A percentile compares a stretch with the other conserved stretches of the same genome.
Conservation (phyloP, 2,113 vertebrate genomes). For the Rhinichthys klamathensis region DNA sequence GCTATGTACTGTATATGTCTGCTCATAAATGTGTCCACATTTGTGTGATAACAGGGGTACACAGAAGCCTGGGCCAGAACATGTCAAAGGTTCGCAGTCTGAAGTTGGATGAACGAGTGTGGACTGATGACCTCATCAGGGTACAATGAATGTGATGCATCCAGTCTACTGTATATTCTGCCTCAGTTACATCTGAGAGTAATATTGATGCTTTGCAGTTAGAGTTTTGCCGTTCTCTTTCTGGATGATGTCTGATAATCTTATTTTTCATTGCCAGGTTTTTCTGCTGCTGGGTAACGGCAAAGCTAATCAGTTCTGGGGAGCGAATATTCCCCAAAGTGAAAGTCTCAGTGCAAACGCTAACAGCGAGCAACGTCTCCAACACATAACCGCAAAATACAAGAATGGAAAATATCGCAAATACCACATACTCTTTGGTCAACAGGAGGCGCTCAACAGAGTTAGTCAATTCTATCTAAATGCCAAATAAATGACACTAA, state of each 20-base stretch:
- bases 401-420: constrained; percentile 81
- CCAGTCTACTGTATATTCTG: too few relatives aligned
- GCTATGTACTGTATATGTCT: neutral
- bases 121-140: constrained; percentile 82
- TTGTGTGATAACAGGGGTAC: constrained; percentile 68
- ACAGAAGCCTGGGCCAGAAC: constrained; percentile 76
- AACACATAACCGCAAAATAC: constrained; percentile 80
- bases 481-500: neutral
- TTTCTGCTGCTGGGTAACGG: constrained; percentile 77
- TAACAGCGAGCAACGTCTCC: constrained; percentile 65
- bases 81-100: constrained; percentile 83
- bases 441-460: constrained; percentile 81
- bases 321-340: constrained; percentile 80
- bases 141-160: constrained; percentile 59
- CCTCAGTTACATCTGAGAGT: neutral
- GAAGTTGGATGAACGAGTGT: constrained; percentile 85
- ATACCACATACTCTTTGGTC: constrained; percentile 80
- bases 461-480: constrained; percentile 59
- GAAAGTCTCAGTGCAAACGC: constrained; percentile 72
- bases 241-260: neutral
- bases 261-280: constrained; percentile 62
- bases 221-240: neutral
- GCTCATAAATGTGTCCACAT: constrained; percentile 18
- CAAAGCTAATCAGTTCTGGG: constrained; percentile 82
- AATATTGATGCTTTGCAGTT: neutral